A percentile compares a stretch with the other conserved stretches of the same genome.
These are phyloP conservation scores for Coronaproctus castanopsis DNA, from an alignment of 2,888 invertebrate genomes.

Conservation along the genomic window DNA sequence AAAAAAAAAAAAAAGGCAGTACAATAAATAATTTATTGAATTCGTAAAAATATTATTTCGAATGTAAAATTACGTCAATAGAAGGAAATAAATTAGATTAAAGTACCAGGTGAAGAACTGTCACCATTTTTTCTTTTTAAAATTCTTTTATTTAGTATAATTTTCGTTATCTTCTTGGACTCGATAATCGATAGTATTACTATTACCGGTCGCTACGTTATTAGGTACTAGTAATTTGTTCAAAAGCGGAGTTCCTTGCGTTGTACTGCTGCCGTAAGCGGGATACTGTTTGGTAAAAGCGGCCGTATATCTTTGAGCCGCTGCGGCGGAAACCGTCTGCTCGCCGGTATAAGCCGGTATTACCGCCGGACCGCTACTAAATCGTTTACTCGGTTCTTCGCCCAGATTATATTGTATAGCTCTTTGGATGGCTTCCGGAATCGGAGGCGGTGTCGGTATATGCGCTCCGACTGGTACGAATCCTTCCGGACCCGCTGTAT, in stretches of 20 bases:
- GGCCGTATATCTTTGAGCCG: constrained; percentile 3
- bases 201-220: background rate
- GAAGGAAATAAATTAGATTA: background rate
- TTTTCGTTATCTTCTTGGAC: constrained; percentile 6
- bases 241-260: background rate
- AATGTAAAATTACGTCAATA: background rate
- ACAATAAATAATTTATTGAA: background rate
- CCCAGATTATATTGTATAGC: background rate
- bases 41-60: too few species aligned
- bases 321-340: background rate
- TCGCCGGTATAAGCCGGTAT: too few species aligned
- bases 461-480: constrained; percentile 23
- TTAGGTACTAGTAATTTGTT: background rate
- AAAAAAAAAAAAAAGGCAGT: background rate
- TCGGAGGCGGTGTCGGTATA: constrained; percentile 24
- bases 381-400: background rate
- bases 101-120: too few species aligned
- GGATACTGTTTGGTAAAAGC: constrained; percentile 9
- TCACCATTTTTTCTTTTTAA: too few species aligned
- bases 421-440: constrained; percentile 22
- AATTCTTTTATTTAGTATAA: constrained; percentile 17
- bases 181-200: constrained; percentile 5
- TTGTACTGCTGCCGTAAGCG: constrained; percentile 9
- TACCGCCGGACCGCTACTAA: background rate
- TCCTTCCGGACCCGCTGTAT: constrained; percentile 53